Conservation (phyloP, 2,888 invertebrate species). For the Heliconius charithonia region DNA sequence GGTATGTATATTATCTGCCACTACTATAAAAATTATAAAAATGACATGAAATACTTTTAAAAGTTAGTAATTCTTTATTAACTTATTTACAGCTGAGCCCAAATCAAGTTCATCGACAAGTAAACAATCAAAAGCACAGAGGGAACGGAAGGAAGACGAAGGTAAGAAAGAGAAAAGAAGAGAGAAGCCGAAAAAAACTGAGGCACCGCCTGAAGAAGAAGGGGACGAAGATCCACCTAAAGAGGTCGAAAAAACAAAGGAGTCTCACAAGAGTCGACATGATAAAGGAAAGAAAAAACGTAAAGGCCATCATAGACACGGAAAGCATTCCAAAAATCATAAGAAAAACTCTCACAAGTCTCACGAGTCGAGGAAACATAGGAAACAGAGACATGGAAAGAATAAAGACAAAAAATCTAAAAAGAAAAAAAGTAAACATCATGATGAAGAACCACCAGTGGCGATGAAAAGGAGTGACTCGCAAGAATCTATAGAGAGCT, state of each 20-base stretch:
- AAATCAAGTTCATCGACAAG: slow-evolving; percentile 67
- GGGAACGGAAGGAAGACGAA: slow-evolving; percentile 20
- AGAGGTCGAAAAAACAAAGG: slow-evolving; percentile 61
- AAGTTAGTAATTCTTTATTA: neutral
- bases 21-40: neutral
- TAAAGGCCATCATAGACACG: slow-evolving; percentile 75
- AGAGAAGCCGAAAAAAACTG: slow-evolving; percentile 12
- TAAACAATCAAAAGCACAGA: slow-evolving; percentile 49
- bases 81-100: slow-evolving; percentile 61
- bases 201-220: slow-evolving; percentile 22
- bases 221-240: slow-evolving; percentile 20
- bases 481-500: slow-evolving; percentile 72
- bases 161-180: slow-evolving; percentile 19
- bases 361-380: slow-evolving; percentile 62
- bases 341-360: slow-evolving; percentile 69
- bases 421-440: slow-evolving; percentile 75
- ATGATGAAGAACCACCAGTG: slow-evolving; percentile 57
- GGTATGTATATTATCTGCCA: slow-evolving; percentile 12
- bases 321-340: slow-evolving; percentile 79
- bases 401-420: slow-evolving; percentile 77
- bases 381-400: slow-evolving; percentile 69
- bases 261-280: slow-evolving; percentile 74
- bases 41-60: slow-evolving; percentile 23
- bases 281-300: slow-evolving; percentile 76
- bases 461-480: slow-evolving; percentile 59